These are phyloP conservation scores for Rhyacichthys aspro DNA, from an alignment of 2,797 vertebrate species.

Conservation along the genomic window DNA sequence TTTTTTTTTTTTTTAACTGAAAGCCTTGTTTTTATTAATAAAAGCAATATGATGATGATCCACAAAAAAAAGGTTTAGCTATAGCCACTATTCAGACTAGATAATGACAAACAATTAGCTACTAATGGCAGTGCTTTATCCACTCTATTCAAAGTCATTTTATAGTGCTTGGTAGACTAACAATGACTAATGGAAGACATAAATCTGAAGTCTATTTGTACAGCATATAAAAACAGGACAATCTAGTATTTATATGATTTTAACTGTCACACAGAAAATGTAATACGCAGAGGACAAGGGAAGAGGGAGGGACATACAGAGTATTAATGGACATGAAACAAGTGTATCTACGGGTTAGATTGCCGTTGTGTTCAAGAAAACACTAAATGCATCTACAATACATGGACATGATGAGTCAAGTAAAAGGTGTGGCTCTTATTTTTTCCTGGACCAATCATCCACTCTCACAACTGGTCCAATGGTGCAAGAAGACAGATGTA, in stretches of 20 bases:
- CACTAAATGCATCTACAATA: slow-evolving; percentile 67
- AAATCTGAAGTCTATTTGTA: slow-evolving; percentile 49
- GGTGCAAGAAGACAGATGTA: slow-evolving; percentile 63
- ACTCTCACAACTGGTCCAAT: slow-evolving; percentile 77
- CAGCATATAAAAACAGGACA: slow-evolving; percentile 55
- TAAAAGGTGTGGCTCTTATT: slow-evolving; percentile 64
- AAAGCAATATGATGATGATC: slow-evolving; percentile 1
- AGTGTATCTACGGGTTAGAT: slow-evolving; percentile 69
- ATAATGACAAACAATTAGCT: slow-evolving; percentile 8
- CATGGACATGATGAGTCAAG: slow-evolving; percentile 56
- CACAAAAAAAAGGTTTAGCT: not conserved
- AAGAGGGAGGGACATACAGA: slow-evolving; percentile 54
- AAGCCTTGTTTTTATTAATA: too few species aligned
- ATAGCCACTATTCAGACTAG: not conserved
- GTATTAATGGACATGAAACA: slow-evolving; percentile 68
- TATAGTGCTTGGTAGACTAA: slow-evolving; percentile 58
- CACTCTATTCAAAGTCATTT: slow-evolving; percentile 69
- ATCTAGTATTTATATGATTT: slow-evolving; percentile 57
- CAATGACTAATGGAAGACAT: slow-evolving; percentile 68
- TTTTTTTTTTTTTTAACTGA: not conserved
- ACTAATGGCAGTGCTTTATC: slow-evolving; percentile 71
- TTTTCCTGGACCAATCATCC: slow-evolving; percentile 83
- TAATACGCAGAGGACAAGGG: slow-evolving; percentile 64
- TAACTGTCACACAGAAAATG: slow-evolving; percentile 69
- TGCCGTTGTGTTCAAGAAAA: slow-evolving; percentile 60